These are phyloP conservation scores for Drosophila kurseongensis DNA, from an alignment of 1,140 invertebrate species.

Conservation along the genomic window DNA sequence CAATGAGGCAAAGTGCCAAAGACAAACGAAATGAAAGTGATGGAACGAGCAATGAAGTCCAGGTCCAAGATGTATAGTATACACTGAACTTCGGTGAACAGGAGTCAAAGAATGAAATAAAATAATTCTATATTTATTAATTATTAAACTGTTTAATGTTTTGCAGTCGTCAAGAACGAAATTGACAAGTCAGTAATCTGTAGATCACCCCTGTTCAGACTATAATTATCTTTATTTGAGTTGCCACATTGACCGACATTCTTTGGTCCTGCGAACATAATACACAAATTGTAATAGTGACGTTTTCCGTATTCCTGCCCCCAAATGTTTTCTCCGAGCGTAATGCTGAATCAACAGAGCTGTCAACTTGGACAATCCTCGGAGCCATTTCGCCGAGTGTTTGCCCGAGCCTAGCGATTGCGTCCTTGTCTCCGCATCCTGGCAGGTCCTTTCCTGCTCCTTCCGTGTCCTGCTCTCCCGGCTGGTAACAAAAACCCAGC, in stretches of 20 bases:
- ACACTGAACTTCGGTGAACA: neutral
- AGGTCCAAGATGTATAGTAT: constrained; percentile 1
- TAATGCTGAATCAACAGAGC: constrained; percentile 63
- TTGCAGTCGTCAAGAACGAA: neutral
- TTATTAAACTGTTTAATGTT: no score
- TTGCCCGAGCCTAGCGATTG: constrained; percentile 48
- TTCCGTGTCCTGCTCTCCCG: constrained; percentile 7
- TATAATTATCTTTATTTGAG: neutral
- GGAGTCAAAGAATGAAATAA: neutral
- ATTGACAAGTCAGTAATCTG: neutral
- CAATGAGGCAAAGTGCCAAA: constrained; percentile 48
- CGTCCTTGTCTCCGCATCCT: constrained; percentile 29
- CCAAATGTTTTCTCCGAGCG: constrained; percentile 6
- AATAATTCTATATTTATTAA: no score
- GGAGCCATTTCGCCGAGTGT: constrained; percentile 59
- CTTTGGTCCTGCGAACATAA: constrained; percentile 4
- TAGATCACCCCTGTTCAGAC: neutral
- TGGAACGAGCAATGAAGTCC: constrained; percentile 3
- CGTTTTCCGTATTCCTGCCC: neutral
- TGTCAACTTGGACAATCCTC: constrained; percentile 47
- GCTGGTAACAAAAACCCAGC: constrained; percentile 68
- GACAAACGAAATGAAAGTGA: constrained; percentile 46
- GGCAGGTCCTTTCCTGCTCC: neutral
- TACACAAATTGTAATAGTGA: constrained; percentile 16
- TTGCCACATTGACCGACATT: neutral